Conservation (phyloP, 2,113 vertebrate genomes). For the Heteronetta atricapilla region DNA sequence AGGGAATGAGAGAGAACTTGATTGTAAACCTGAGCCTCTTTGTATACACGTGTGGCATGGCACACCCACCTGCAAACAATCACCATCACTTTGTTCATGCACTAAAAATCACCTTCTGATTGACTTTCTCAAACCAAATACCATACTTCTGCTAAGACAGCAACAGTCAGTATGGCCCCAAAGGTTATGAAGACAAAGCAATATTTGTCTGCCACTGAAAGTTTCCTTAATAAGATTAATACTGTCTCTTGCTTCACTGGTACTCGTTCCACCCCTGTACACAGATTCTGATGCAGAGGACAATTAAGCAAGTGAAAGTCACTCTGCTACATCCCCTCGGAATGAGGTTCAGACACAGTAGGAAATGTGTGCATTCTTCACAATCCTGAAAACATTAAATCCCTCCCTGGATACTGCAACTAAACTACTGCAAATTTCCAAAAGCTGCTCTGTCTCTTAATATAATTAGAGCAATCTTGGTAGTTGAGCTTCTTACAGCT, state of each 20-base stretch:
- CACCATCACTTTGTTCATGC: not conserved
- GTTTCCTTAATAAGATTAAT: not conserved
- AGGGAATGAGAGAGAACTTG: not conserved
- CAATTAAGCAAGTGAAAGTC: not conserved
- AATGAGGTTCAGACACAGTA: not conserved
- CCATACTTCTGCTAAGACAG: not conserved
- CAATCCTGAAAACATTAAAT: constrained; percentile 8
- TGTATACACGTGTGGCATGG: fast-evolving
- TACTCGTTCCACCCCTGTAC: not conserved
- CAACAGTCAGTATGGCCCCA: not conserved
- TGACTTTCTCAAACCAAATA: not conserved
- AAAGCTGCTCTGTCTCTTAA: not conserved
- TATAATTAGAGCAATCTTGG: constrained; percentile 27
- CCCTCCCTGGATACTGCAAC: constrained; percentile 9
- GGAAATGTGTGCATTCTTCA: not conserved
- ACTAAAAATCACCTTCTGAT: not conserved
- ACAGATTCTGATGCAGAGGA: not conserved
- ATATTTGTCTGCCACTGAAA: not conserved
- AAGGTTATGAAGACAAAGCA: not conserved
- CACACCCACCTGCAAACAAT: not conserved
- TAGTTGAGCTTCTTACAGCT: not conserved
- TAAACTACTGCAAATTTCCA: constrained; percentile 27
- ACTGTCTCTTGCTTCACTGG: not conserved
- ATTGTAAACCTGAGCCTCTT: not conserved
- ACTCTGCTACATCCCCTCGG: not conserved